A percentile compares a stretch with the other conserved stretches of the same genome.
phyloP scores from a whole-genome alignment of 2,888 invertebrate genomes.

The Lamellibrachia satsuma region DNA sequence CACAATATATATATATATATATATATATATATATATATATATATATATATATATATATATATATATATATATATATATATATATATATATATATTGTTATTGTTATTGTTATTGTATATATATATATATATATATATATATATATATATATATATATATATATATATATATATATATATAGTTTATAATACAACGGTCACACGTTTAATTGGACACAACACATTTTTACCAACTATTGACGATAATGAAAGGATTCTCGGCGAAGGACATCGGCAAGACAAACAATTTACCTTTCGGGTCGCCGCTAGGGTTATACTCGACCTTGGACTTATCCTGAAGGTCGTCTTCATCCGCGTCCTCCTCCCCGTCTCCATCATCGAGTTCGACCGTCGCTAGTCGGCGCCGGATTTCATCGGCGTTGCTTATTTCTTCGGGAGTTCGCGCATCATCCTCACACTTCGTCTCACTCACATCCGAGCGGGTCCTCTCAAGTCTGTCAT shows the following conservation, averaged over 20 bases:
- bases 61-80: no score
- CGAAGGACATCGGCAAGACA: neutral
- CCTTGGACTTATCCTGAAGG: neutral
- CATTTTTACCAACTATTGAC: neutral
- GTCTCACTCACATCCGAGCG: slow-evolving; percentile 23
- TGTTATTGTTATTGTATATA: no score
- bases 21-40: no score
- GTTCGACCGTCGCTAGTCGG: neutral
- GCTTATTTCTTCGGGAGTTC: neutral
- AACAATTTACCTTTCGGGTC: neutral
- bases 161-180: no score
- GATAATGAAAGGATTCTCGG: neutral
- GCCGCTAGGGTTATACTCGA: neutral
- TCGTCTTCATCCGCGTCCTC: slow-evolving; percentile 22
- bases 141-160: no score
- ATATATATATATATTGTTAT: no score
- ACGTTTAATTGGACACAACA: neutral
- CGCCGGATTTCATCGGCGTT: slow-evolving; percentile 13
- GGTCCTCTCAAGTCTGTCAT: slow-evolving; percentile 14
- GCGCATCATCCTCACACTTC: neutral
- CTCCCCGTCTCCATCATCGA: slow-evolving; percentile 17
- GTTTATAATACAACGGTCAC: no score
- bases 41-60: no score
- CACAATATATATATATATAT: no score
- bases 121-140: no score